phyloP scores from a whole-genome alignment of 35 echinoderm and acorn worm species.

The Diadema setosum region DNA sequence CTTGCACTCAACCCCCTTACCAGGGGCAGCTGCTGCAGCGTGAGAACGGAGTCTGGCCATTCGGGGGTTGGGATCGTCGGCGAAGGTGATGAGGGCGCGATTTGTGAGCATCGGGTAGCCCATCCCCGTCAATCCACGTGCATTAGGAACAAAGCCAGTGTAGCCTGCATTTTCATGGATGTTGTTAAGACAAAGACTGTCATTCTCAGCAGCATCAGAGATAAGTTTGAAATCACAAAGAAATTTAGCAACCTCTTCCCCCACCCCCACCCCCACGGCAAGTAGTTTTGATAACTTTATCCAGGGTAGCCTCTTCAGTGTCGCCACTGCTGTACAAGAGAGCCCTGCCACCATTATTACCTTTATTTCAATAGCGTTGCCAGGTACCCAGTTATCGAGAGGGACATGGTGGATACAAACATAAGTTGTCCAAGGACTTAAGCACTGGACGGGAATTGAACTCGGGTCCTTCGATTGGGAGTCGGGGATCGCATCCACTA shows the following conservation, averaged over 20 bases:
- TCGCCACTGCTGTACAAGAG: too few relatives aligned
- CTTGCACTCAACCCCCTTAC: not conserved
- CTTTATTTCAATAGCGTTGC: too few relatives aligned
- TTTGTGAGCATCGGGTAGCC: constrained; percentile 90
- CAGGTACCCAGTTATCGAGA: too few relatives aligned
- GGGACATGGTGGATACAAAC: too few relatives aligned
- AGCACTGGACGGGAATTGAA: too few relatives aligned
- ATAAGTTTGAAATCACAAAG: not conserved
- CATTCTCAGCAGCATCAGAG: not conserved
- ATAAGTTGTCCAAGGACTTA: too few relatives aligned
- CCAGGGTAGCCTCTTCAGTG: too few relatives aligned
- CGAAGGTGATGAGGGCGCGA: constrained; percentile 67
- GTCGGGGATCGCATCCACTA: too few relatives aligned
- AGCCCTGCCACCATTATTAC: too few relatives aligned
- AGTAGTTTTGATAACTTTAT: too few relatives aligned
- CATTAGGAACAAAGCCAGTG: constrained; percentile 89
- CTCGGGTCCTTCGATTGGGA: too few relatives aligned
- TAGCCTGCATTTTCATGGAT: too few relatives aligned
- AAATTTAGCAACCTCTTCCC: not conserved
- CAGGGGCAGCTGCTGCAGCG: not conserved
- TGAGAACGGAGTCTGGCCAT: constrained; percentile 18
- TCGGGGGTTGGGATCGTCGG: constrained; percentile 38
- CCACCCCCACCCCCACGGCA: not conserved
- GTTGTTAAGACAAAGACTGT: not conserved
- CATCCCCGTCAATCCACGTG: constrained; percentile 73